Conservation (phyloP, 2,888 invertebrate species). For the Hirtodrosophila histrioides region DNA sequence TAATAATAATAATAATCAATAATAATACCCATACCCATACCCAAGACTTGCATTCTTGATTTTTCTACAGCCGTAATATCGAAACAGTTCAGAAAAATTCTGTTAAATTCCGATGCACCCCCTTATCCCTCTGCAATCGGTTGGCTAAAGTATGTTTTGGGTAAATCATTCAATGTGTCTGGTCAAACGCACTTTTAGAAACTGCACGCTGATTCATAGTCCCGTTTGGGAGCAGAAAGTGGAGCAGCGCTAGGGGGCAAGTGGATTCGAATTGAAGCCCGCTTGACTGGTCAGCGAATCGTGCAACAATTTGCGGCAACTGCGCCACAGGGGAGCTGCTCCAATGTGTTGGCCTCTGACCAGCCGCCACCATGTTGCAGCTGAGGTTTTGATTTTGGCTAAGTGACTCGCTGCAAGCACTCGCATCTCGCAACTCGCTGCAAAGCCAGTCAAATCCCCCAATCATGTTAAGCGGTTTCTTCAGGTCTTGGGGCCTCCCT, state of each 20-base stretch:
- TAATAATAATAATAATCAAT: too few species aligned
- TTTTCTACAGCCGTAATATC: too few species aligned
- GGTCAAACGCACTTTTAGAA: slow-evolving; percentile 32
- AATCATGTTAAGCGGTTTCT: slow-evolving; percentile 40
- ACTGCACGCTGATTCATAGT: slow-evolving; percentile 42
- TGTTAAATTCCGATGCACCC: too few species aligned
- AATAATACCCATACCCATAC: too few species aligned
- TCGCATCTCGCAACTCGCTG: slow-evolving; percentile 3
- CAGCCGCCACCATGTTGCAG: slow-evolving; percentile 15
- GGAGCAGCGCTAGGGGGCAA: slow-evolving; percentile 28
- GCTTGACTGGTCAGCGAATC: slow-evolving; percentile 51
- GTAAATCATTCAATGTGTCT: too few species aligned
- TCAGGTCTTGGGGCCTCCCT: slow-evolving; percentile 8
- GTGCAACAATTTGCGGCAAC: slow-evolving; percentile 72
- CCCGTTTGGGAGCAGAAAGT: slow-evolving; percentile 39
- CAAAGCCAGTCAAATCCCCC: slow-evolving; percentile 22
- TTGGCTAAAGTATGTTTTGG: too few species aligned
- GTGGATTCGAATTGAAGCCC: slow-evolving; percentile 31
- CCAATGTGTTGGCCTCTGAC: slow-evolving; percentile 27
- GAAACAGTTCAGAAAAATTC: too few species aligned
- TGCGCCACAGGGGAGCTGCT: slow-evolving; percentile 55
- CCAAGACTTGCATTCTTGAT: too few species aligned
- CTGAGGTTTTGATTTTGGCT: slow-evolving; percentile 21
- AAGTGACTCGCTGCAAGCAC: slow-evolving; percentile 15
- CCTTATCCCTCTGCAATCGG: too few species aligned